Conservation (phyloP, 1,140 invertebrate species). For the Amphibalanus amphitrite region DNA sequence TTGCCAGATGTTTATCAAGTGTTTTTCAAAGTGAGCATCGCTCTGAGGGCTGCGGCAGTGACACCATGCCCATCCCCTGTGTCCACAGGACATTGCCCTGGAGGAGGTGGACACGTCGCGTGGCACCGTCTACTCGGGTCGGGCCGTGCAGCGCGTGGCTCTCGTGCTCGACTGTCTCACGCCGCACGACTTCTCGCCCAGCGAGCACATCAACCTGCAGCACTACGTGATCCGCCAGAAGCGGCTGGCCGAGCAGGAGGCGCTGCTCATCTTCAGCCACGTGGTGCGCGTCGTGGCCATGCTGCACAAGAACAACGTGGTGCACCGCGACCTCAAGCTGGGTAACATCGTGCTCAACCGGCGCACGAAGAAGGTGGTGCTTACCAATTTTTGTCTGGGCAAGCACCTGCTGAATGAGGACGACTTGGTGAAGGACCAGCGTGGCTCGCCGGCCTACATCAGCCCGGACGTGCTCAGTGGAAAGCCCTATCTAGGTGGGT, state of each 20-base stretch:
- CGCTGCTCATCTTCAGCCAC: slow-evolving; percentile 55
- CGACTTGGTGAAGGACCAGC: slow-evolving; percentile 55
- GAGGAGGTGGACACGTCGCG: slow-evolving; percentile 39
- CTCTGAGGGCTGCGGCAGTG: not conserved
- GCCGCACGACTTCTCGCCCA: slow-evolving; percentile 50
- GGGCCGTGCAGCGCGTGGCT: slow-evolving; percentile 43
- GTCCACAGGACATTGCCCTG: slow-evolving; percentile 43
- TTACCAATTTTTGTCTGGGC: slow-evolving; percentile 68
- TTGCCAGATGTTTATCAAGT: not conserved
- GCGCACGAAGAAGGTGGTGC: slow-evolving; percentile 44
- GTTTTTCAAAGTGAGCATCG: not conserved
- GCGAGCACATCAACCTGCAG: slow-evolving; percentile 54
- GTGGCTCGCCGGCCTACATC: slow-evolving; percentile 68
- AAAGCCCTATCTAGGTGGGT: slow-evolving; percentile 42
- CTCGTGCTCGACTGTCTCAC: slow-evolving; percentile 58
- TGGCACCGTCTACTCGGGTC: slow-evolving; percentile 40
- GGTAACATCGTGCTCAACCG: slow-evolving; percentile 62
- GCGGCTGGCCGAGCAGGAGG: slow-evolving; percentile 55
- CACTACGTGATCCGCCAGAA: slow-evolving; percentile 67
- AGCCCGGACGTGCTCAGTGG: slow-evolving; percentile 65
- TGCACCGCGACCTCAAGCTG: slow-evolving; percentile 62
- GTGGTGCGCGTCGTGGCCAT: slow-evolving; percentile 54
- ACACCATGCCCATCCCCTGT: slow-evolving; percentile 10
- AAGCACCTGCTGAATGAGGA: slow-evolving; percentile 56
- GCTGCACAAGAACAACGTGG: slow-evolving; percentile 62